phyloP scores from a whole-genome alignment of 2,797 vertebrate genomes.

The Pygocentrus nattereri region DNA sequence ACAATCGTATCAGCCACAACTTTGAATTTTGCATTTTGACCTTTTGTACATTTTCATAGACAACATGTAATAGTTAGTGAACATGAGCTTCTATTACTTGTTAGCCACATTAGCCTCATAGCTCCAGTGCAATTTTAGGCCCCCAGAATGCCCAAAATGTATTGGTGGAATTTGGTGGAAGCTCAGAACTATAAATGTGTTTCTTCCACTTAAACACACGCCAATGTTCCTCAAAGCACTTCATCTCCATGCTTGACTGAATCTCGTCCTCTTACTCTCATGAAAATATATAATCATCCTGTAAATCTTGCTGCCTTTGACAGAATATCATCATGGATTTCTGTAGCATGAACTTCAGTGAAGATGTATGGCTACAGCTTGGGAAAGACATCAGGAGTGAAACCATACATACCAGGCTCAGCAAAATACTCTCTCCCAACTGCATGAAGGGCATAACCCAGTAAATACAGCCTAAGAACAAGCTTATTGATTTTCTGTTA shows the following conservation, averaged over 20 bases:
- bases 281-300: not conserved
- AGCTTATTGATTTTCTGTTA: conserved; percentile 14
- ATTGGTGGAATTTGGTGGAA: no score
- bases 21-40: no score
- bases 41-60: no score
- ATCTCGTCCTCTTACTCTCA: not conserved
- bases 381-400: not conserved
- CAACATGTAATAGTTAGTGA: no score
- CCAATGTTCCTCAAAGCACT: not conserved
- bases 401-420: conserved; percentile 7
- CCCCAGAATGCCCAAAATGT: no score
- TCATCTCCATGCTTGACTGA: not conserved
- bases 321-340: not conserved
- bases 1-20: no score
- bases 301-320: not conserved
- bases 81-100: no score
- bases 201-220: no score
- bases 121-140: no score
- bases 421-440: not conserved
- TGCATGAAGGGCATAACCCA: conserved; percentile 8
- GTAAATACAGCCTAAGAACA: not conserved
- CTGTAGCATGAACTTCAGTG: not conserved
- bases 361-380: not conserved
- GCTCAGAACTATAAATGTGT: no score
- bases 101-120: no score